Percentiles rank a stretch among this genome's conserved stretches.
phyloP scores from a whole-genome alignment of 2,888 invertebrate species.

The Philopedon plagiatum region DNA sequence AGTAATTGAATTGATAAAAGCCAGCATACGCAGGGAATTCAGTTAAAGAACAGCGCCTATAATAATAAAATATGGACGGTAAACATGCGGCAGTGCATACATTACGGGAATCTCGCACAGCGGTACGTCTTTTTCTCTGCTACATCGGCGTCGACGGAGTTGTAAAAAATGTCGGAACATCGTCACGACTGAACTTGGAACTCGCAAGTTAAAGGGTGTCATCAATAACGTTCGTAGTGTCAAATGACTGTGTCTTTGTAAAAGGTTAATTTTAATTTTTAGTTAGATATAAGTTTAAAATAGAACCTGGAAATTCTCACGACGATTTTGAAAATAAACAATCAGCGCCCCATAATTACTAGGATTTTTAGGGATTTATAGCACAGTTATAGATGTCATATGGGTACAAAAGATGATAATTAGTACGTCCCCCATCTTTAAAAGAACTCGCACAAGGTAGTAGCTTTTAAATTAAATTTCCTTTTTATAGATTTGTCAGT shows the following conservation, averaged over 20 bases:
- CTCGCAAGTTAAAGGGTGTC: slow-evolving; percentile 31
- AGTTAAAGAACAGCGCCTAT: slow-evolving; percentile 54
- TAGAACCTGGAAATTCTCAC: neutral
- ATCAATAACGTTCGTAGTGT: slow-evolving; percentile 38
- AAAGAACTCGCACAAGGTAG: too few species aligned
- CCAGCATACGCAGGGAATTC: slow-evolving; percentile 53
- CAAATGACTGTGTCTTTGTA: slow-evolving; percentile 11
- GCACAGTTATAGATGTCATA: too few species aligned
- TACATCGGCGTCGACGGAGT: neutral
- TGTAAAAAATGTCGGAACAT: slow-evolving; percentile 39
- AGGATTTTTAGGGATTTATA: too few species aligned
- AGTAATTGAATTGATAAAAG: slow-evolving; percentile 57
- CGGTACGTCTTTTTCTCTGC: slow-evolving; percentile 36
- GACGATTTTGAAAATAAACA: too few species aligned
- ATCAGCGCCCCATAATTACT: too few species aligned
- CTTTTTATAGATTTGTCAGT: too few species aligned
- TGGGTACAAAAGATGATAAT: too few species aligned
- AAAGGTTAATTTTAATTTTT: neutral
- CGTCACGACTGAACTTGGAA: slow-evolving; percentile 40
- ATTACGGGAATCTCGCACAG: slow-evolving; percentile 50
- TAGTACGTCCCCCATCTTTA: too few species aligned
- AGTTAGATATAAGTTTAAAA: too few species aligned
- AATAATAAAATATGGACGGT: slow-evolving; percentile 61
- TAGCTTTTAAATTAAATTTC: too few species aligned
- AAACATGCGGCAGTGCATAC: slow-evolving; percentile 60